phyloP scores from a whole-genome alignment of 2,888 invertebrate species.

The Diarsia mendica region DNA sequence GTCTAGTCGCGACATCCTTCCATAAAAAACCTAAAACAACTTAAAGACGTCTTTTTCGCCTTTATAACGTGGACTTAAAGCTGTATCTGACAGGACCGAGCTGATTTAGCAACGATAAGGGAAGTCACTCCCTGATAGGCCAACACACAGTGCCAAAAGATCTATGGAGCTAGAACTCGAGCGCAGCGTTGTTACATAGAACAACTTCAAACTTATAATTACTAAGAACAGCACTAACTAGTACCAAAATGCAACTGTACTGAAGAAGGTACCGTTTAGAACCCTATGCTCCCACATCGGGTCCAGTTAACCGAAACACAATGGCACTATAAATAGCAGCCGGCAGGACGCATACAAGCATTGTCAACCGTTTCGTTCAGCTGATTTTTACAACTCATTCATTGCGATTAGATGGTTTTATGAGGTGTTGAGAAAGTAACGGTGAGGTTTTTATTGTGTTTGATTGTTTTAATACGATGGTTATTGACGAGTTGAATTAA shows the following conservation, averaged over 20 bases:
- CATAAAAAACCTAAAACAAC: neutral
- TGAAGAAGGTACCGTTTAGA: neutral
- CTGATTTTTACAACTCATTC: constrained; percentile 54
- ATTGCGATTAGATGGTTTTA: constrained; percentile 22
- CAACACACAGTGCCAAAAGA: neutral
- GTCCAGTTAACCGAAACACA: constrained; percentile 43
- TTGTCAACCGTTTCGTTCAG: constrained; percentile 49
- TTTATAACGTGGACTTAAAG: neutral
- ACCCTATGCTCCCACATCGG: constrained; percentile 15
- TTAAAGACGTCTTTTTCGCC: neutral
- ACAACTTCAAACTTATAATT: neutral
- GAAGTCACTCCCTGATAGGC: neutral
- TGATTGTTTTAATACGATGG: constrained; percentile 11
- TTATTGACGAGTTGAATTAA: neutral
- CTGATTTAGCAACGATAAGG: neutral
- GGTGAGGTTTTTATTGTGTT: constrained; percentile 20
- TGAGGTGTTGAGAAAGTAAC: constrained; percentile 30
- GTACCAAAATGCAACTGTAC: neutral
- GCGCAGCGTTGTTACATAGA: neutral
- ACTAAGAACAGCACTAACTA: neutral
- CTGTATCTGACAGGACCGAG: neutral
- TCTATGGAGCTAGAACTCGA: neutral
- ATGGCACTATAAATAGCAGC: constrained; percentile 41
- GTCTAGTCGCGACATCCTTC: neutral
- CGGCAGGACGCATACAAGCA: constrained; percentile 39